Percentiles rank a stretch among this genome's conserved stretches.
Evolutionary conservation across 1,140 invertebrate species (phyloP).

Genomic region (Batillaria attramentaria): DNA sequence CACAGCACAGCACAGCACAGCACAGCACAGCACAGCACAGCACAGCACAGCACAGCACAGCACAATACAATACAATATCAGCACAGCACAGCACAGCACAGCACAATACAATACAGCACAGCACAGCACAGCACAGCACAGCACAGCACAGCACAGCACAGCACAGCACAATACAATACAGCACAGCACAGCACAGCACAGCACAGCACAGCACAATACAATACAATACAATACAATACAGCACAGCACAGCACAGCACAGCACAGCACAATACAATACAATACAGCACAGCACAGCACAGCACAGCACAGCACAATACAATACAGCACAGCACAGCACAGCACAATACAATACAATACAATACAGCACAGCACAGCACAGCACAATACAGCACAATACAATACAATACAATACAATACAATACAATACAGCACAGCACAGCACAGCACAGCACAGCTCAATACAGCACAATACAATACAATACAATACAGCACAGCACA

Average conservation of each 20-base stretch:
- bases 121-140: constrained; percentile 32
- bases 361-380: constrained; percentile 33
- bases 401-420: neutral
- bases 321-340: constrained; percentile 27
- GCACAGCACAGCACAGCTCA: neutral
- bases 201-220: constrained; percentile 32
- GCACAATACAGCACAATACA: constrained; percentile 14
- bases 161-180: constrained; percentile 37
- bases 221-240: constrained; percentile 34
- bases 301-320: constrained; percentile 34
- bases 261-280: constrained; percentile 15
- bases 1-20: constrained; percentile 41
- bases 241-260: constrained; percentile 30
- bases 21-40: constrained; percentile 40
- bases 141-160: constrained; percentile 38
- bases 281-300: constrained; percentile 26
- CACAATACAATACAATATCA: constrained; percentile 27
- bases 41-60: constrained; percentile 35
- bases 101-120: constrained; percentile 32
- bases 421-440: neutral
- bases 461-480: neutral
- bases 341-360: constrained; percentile 27
- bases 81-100: constrained; percentile 24
- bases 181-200: constrained; percentile 33
- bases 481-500: neutral